A percentile compares a stretch with the other conserved stretches of the same genome.
These are phyloP conservation scores for Idaea dimidiata DNA, from an alignment of 2,888 invertebrate genomes.

Conservation along the genomic window DNA sequence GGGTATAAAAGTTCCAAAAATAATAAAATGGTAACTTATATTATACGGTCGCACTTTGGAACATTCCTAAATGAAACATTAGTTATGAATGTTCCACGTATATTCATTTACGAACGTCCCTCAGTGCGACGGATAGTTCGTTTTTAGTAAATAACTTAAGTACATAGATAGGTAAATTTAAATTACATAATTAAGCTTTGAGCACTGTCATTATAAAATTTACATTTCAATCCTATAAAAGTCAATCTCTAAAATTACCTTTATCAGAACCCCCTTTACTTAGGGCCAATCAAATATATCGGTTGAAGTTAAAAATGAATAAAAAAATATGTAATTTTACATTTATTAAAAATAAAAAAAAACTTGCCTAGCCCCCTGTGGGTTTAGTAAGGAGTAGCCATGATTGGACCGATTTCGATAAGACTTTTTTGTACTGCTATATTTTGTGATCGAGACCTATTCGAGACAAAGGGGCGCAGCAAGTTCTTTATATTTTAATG, in stretches of 20 bases:
- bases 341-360: too few species aligned
- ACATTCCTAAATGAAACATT: not conserved
- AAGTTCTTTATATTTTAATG: not conserved
- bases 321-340: too few species aligned
- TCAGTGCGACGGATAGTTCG: not conserved
- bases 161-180: slow-evolving; percentile 24
- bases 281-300: too few species aligned
- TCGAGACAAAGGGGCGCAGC: too few species aligned
- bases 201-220: slow-evolving; percentile 22
- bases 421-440: too few species aligned
- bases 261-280: too few species aligned
- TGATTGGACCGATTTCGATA: too few species aligned
- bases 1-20: not conserved
- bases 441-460: too few species aligned
- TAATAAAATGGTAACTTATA: not conserved
- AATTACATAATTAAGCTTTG: slow-evolving; percentile 27
- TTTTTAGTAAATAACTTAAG: slow-evolving; percentile 20
- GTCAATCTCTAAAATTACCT: not conserved
- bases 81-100: not conserved
- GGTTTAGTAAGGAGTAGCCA: too few species aligned
- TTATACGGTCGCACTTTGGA: not conserved
- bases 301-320: too few species aligned
- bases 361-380: too few species aligned
- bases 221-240: not conserved
- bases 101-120: not conserved